phyloP scores from a whole-genome alignment of 2,113 vertebrate species.

The Pongo pygmaeus region DNA sequence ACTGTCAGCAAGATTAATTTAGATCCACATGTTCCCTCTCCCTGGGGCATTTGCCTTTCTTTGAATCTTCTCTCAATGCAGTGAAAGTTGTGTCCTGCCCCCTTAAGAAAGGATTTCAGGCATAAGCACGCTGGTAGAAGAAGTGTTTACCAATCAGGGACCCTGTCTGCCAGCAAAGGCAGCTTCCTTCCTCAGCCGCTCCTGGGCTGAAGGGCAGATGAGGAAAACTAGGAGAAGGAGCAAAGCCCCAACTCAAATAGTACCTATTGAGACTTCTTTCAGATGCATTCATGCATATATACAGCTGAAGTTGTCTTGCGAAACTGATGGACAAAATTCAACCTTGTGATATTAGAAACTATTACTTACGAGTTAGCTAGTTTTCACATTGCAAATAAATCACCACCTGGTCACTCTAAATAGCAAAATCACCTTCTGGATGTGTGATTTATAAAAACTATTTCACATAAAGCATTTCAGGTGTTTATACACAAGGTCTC shows the following conservation, averaged over 20 bases:
- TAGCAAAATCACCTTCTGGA: not conserved
- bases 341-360: not conserved
- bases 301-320: not conserved
- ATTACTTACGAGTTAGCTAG: not conserved
- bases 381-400: slow-evolving; percentile 10
- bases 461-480: not conserved
- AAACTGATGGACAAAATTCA: not conserved
- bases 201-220: not conserved
- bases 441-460: not conserved
- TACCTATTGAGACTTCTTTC: not conserved
- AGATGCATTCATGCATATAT: not conserved
- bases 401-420: not conserved
- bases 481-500: not conserved
- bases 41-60: not conserved
- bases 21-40: not conserved
- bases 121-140: not conserved
- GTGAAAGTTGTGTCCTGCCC: slow-evolving; percentile 30
- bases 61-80: not conserved
- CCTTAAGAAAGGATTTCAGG: not conserved
- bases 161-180: not conserved
- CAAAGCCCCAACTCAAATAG: not conserved
- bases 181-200: not conserved
- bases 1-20: slow-evolving; percentile 28
- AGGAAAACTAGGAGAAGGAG: not conserved
- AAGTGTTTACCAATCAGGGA: not conserved